These are phyloP conservation scores for Zaprionus obscuricornis DNA, from an alignment of 2,888 invertebrate genomes.

Conservation along the genomic window DNA sequence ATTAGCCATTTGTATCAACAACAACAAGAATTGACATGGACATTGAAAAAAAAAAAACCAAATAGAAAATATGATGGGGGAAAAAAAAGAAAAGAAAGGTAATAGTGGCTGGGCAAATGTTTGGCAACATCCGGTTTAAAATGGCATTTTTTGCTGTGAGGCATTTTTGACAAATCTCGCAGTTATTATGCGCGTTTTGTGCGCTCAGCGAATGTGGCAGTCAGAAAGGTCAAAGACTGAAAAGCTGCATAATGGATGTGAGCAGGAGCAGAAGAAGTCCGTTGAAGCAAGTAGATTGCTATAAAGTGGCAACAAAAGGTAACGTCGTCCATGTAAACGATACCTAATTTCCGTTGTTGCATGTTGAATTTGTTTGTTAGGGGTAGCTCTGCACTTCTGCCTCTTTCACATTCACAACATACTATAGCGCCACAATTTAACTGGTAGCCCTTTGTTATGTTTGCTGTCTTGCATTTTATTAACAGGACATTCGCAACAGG, in stretches of 20 bases:
- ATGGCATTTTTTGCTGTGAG: constrained; percentile 64
- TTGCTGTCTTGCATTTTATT: constrained; percentile 70
- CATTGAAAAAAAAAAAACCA: constrained; percentile 17
- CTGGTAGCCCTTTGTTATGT: neutral
- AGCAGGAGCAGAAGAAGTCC: constrained; percentile 23
- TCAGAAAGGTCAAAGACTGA: constrained; percentile 39
- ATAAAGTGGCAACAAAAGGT: constrained; percentile 48
- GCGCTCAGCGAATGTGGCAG: constrained; percentile 6
- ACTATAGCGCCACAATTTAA: too few species aligned
- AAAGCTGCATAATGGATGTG: constrained; percentile 69
- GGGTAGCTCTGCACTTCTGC: too few species aligned
- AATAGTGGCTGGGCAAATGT: constrained; percentile 53
- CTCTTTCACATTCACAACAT: too few species aligned
- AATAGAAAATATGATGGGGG: neutral
- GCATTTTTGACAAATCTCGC: constrained; percentile 72
- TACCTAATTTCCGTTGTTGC: constrained; percentile 76
- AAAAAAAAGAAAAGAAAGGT: neutral
- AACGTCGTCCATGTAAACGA: constrained; percentile 68
- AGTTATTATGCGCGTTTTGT: constrained; percentile 64
- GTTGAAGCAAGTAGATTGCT: constrained; percentile 47
- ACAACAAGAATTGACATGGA: constrained; percentile 35
- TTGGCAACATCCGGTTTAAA: constrained; percentile 75
- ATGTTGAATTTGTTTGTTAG: constrained; percentile 29
- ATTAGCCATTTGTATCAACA: constrained; percentile 36
- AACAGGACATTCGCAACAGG: constrained; percentile 45